A percentile compares a stretch with the other conserved stretches of the same genome.
Evolutionary conservation across 2,113 vertebrate species (phyloP).

Genomic region (Malurus alboscapulatus): DNA sequence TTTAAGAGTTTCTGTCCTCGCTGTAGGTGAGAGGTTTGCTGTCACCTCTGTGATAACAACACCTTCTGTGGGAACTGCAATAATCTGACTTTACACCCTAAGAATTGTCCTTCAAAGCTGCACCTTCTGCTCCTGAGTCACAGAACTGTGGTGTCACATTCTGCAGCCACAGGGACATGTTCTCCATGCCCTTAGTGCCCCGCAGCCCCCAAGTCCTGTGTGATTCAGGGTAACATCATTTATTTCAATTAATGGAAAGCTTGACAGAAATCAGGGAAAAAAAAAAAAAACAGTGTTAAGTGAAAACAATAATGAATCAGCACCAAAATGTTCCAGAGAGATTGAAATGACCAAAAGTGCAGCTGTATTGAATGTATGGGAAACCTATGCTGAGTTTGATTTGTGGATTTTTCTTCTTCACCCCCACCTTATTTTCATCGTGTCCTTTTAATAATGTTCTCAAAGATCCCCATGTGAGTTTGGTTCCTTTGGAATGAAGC

Average conservation of each 20-base stretch:
- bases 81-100: background rate
- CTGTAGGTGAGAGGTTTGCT: background rate
- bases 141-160: background rate
- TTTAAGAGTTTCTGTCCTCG: background rate
- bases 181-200: background rate
- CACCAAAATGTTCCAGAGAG: background rate
- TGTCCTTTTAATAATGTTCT: slow-evolving; percentile 14
- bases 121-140: background rate
- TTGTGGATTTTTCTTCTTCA: background rate
- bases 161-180: background rate
- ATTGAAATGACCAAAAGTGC: background rate
- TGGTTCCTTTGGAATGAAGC: slow-evolving; percentile 47
- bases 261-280: background rate
- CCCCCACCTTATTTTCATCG: slow-evolving; percentile 35
- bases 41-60: background rate
- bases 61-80: background rate
- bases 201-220: background rate
- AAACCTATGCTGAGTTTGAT: background rate
- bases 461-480: slow-evolving; percentile 43
- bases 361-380: background rate
- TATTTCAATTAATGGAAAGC: background rate
- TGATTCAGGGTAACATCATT: background rate
- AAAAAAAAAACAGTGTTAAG: background rate
- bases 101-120: background rate
- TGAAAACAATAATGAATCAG: background rate